Evolutionary conservation across 2,113 vertebrate genomes (phyloP).

Genomic region (Hassar affinis): DNA sequence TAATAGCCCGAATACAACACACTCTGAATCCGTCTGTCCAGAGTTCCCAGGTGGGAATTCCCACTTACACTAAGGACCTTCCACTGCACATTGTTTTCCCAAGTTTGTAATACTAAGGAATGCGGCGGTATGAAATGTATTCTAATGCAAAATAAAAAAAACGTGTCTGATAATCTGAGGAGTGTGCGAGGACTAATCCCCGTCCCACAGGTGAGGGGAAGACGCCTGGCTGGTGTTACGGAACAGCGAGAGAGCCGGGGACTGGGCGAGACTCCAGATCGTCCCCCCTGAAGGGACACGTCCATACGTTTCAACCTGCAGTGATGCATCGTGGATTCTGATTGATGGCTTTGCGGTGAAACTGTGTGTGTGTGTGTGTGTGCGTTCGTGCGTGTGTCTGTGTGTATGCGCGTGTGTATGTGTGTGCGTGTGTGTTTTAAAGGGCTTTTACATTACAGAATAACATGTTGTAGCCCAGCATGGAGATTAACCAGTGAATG

Average conservation of each 20-base stretch:
- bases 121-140: too few species aligned
- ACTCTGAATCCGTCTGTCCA: neutral
- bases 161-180: neutral
- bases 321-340: constrained; percentile 23
- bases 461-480: constrained; percentile 32
- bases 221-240: neutral
- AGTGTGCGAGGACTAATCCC: neutral
- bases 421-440: neutral
- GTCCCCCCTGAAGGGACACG: neutral
- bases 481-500: constrained; percentile 45
- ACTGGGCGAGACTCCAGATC: neutral
- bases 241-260: neutral
- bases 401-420: constrained; percentile 6
- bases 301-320: constrained; percentile 16
- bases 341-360: constrained; percentile 6
- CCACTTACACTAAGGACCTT: neutral
- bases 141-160: neutral
- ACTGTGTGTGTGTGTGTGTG: neutral
- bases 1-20: neutral
- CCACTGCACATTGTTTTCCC: neutral
- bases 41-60: neutral
- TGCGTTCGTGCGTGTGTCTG: constrained; percentile 6
- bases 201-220: neutral
- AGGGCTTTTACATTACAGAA: constrained; percentile 18
- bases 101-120: neutral